phyloP scores from a whole-genome alignment of 1,140 invertebrate species.

The Dinoponera quadriceps region DNA sequence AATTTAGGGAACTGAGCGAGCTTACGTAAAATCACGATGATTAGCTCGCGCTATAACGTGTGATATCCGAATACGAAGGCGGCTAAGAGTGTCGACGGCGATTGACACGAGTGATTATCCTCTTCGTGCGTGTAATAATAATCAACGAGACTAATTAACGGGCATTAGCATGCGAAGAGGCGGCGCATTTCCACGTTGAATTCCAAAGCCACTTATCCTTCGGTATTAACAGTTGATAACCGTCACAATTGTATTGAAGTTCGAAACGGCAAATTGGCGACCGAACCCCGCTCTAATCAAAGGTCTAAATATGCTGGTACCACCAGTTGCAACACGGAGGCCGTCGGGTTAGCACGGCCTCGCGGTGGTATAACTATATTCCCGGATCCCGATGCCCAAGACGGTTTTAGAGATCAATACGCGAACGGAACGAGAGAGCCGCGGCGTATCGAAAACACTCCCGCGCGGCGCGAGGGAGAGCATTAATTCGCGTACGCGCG shows the following conservation, averaged over 20 bases:
- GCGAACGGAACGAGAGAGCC: background rate
- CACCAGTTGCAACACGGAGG: conserved; percentile 49
- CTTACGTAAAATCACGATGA: too few species aligned
- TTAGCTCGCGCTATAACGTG: too few species aligned
- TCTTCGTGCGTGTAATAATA: background rate
- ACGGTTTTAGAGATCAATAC: conserved; percentile 54
- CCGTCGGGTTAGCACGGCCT: conserved; percentile 39
- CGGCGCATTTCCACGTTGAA: conserved; percentile 28
- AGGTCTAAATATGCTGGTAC: conserved; percentile 72
- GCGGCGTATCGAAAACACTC: conserved; percentile 7
- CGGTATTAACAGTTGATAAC: conserved; percentile 66
- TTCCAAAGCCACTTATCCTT: conserved; percentile 58
- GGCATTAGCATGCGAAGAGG: conserved; percentile 17
- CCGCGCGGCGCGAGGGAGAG: background rate
- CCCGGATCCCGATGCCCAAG: conserved; percentile 8
- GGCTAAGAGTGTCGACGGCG: background rate
- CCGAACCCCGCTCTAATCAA: conserved; percentile 63
- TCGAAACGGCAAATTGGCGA: conserved; percentile 62
- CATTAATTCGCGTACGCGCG: conserved; percentile 37
- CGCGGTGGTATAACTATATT: conserved; percentile 39
- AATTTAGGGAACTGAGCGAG: too few species aligned
- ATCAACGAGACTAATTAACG: conserved; percentile 59
- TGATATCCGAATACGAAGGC: background rate
- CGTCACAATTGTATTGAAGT: conserved; percentile 50
- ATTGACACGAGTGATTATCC: background rate